phyloP scores from a whole-genome alignment of 2,113 vertebrate genomes.

The Spheniscus mendiculus region DNA sequence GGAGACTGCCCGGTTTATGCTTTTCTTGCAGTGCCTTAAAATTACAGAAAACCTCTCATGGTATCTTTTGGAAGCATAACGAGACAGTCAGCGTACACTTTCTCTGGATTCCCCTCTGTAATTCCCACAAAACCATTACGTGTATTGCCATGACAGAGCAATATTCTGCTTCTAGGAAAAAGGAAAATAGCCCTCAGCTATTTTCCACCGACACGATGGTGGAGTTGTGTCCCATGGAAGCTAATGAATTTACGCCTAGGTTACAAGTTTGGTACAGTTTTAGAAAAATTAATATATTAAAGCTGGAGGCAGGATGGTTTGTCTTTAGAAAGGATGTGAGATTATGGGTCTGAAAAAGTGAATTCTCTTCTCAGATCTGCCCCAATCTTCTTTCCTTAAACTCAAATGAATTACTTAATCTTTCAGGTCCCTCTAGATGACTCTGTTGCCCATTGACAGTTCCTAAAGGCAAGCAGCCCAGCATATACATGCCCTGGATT shows the following conservation, averaged over 20 bases:
- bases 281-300: not conserved
- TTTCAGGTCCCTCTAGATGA: not conserved
- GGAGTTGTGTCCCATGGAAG: not conserved
- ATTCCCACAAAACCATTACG: not conserved
- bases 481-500: not conserved
- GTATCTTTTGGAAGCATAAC: not conserved
- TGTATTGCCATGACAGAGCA: not conserved
- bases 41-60: not conserved
- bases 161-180: not conserved
- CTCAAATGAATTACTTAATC: not conserved
- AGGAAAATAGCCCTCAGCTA: not conserved
- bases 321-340: not conserved
- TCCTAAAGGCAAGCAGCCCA: not conserved
- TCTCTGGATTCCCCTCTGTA: not conserved
- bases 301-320: not conserved
- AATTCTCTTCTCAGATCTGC: not conserved
- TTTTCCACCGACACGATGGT: not conserved
- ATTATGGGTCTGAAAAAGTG: not conserved
- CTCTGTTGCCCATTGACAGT: not conserved
- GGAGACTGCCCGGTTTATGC: not conserved
- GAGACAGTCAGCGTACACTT: fast-evolving
- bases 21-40: not conserved
- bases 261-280: not conserved
- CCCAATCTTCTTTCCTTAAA: not conserved
- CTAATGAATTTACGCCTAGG: not conserved